Evolutionary conservation across 2,113 vertebrate species (phyloP), one percentile per base, ranked within the genome.

Genomic region (Nannospalax galili): DNA sequence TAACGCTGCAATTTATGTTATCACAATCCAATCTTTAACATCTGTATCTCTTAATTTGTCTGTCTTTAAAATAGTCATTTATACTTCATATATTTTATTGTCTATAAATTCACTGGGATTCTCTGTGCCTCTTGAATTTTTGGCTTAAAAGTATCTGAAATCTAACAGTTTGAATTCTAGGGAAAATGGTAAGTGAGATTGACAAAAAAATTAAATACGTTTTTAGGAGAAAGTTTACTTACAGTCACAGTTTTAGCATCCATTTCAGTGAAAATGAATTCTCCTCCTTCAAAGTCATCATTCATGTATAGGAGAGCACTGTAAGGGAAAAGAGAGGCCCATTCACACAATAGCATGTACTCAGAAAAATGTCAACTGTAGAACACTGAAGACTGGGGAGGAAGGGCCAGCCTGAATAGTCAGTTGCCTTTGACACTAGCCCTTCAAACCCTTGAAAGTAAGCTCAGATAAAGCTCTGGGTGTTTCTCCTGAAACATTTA

Each of bases 231-330:
- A 72, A 0, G 56, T 2, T 3, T 1, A 98, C 99, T 99, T 96
- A 99, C 99, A 9, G 99, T 99, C 48, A 99, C 98, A 0, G 99
- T 99, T 98, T 99, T 99, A 96, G 99, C 99, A 86, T 99, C 99
- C 99, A 99, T 99, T 98, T 99, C 98, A 0, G 99, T 99, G 97
- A 99, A 99, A 96, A 99, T 99, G 97, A 99, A 99, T 92, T 99
- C 99, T 0, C 99, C 99, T 1, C 99, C 99, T 97, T 99, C 99
- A 42, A 99, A 99, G 97, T 99, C 99, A 1, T 99, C 99, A 1
- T 99, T 99, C 81, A 99, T 98, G 88, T 99, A 99, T 10, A 99
- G 97, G 35, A 99, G 99, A 40, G 99, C 99, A 87, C 99, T 99
- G 9, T 42, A 75, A 82, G 37, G 92, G 45, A 20, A 82, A 65